Conservation (phyloP, 2,113 vertebrate species). For the Istiophorus platypterus region DNA sequence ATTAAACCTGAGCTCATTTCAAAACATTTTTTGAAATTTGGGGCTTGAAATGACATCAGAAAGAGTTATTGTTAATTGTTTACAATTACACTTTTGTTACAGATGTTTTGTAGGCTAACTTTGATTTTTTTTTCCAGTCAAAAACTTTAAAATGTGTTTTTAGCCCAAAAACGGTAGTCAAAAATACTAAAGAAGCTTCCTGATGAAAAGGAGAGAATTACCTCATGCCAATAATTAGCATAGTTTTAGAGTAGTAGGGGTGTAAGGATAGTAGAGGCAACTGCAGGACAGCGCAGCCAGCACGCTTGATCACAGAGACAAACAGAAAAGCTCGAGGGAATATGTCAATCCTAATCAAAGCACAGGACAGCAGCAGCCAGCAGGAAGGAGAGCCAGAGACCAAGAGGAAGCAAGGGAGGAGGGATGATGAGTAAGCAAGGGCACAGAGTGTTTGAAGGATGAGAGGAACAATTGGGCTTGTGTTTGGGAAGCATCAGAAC, state of each 20-base stretch:
- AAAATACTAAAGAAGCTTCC: background rate
- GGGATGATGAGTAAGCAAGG: background rate
- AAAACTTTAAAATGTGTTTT: too few species aligned
- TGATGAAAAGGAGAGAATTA: too few species aligned
- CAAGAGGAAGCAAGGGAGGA: background rate
- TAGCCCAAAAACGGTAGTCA: too few species aligned
- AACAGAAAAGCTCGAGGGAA: constrained; percentile 3
- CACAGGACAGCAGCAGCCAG: constrained; percentile 19
- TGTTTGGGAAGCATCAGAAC: background rate
- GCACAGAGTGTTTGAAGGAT: background rate
- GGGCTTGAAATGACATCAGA: background rate
- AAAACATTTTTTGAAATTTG: too few species aligned
- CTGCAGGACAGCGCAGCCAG: background rate
- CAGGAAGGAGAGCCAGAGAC: constrained; percentile 17
- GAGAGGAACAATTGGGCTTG: background rate
- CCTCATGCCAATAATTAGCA: background rate
- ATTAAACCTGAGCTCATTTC: too few species aligned
- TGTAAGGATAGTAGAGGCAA: background rate
- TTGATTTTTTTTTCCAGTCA: too few species aligned
- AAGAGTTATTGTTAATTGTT: background rate
- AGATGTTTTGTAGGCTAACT: too few species aligned
- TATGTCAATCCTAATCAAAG: constrained; percentile 45
- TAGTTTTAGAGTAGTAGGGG: background rate
- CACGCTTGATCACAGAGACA: constrained; percentile 13
- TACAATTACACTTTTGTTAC: too few species aligned